These are phyloP conservation scores for Ophraella communa DNA, from an alignment of 2,888 invertebrate genomes.

Conservation along the genomic window DNA sequence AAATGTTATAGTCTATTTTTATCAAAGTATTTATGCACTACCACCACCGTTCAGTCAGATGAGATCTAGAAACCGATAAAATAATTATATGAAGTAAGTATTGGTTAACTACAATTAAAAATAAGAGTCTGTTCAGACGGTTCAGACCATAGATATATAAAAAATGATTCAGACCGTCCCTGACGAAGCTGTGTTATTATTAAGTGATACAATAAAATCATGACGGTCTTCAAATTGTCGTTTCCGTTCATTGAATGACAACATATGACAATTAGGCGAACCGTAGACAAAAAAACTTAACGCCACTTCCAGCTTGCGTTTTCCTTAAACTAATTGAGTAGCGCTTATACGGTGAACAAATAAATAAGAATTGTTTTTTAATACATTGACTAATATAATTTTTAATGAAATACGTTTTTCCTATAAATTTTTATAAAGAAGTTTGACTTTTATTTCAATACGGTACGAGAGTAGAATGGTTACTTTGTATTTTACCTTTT, in stretches of 20 bases:
- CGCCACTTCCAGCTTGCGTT: not conserved
- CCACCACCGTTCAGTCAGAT: too few relatives aligned
- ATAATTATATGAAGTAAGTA: too few relatives aligned
- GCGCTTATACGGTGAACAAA: not conserved
- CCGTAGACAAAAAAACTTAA: not conserved
- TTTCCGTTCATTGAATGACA: constrained; percentile 21
- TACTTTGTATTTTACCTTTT: not conserved
- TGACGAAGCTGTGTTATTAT: not conserved
- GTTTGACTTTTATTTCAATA: not conserved
- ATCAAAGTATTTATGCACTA: too few relatives aligned
- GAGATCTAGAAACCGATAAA: too few relatives aligned
- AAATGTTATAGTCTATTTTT: too few relatives aligned
- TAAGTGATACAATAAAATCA: not conserved
- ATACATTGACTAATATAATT: too few relatives aligned
- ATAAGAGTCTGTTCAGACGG: too few relatives aligned
- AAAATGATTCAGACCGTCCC: not conserved
- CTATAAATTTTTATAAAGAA: not conserved
- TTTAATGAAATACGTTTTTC: not conserved
- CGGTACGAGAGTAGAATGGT: not conserved
- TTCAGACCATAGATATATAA: too few relatives aligned
- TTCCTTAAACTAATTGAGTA: not conserved
- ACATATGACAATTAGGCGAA: constrained; percentile 3
- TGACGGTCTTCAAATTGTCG: constrained; percentile 19
- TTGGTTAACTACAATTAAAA: too few relatives aligned
- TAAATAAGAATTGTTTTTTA: too few relatives aligned